phyloP scores from a whole-genome alignment of 2,113 vertebrate genomes.

The Edolisoma coerulescens region DNA sequence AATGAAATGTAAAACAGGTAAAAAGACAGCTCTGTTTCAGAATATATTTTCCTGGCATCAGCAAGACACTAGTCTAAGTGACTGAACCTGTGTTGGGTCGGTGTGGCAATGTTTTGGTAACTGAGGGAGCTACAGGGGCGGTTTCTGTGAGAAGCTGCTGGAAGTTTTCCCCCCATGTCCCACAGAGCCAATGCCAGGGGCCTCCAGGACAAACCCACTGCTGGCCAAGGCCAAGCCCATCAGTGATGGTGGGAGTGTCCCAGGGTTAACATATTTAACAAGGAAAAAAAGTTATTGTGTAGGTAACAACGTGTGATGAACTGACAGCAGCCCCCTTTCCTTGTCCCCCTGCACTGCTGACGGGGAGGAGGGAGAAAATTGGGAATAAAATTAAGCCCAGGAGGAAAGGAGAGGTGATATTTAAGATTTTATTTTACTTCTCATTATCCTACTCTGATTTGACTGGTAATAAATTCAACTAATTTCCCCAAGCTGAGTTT shows the following conservation, averaged over 20 bases:
- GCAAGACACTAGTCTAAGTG: background rate
- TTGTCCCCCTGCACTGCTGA: background rate
- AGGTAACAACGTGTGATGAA: background rate
- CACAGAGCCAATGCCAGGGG: background rate
- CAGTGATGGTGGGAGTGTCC: background rate
- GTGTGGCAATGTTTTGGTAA: background rate
- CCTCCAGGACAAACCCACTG: background rate
- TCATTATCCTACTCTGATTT: background rate
- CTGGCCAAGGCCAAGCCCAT: background rate
- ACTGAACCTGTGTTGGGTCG: background rate
- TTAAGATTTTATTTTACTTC: background rate
- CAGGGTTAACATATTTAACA: background rate
- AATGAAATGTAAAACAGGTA: background rate
- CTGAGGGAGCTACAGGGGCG: background rate
- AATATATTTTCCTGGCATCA: background rate
- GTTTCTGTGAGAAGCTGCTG: background rate
- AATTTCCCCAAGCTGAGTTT: background rate
- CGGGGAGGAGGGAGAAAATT: rapidly evolving
- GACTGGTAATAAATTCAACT: background rate
- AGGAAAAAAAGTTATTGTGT: background rate
- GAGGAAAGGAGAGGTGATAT: background rate
- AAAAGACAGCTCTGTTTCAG: background rate
- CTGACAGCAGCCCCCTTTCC: background rate
- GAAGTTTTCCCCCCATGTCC: background rate
- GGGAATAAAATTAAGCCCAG: background rate